Evolutionary conservation across 2,113 vertebrate species (phyloP).

Genomic region (Albula glossodonta): DNA sequence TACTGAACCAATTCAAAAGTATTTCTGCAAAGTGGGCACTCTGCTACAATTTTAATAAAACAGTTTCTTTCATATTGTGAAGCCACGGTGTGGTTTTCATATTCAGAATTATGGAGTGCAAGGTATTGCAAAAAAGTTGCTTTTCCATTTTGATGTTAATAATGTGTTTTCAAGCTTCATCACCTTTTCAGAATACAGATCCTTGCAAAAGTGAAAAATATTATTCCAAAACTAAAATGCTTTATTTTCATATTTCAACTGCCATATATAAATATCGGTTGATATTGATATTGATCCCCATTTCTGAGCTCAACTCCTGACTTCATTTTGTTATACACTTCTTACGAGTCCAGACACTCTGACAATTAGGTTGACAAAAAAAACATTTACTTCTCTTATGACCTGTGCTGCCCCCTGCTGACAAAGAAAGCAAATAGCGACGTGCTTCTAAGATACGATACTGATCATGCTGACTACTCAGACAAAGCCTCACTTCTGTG

Average conservation of each 20-base stretch:
- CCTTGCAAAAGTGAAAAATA: neutral
- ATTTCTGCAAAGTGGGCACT: neutral
- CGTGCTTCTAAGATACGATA: no score
- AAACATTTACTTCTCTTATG: neutral
- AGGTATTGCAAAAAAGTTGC: neutral
- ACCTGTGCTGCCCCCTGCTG: neutral
- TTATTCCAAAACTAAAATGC: neutral
- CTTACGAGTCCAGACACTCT: neutral
- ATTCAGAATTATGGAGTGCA: neutral
- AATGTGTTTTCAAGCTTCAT: neutral
- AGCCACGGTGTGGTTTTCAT: neutral
- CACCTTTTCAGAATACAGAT: neutral
- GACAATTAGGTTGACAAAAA: neutral
- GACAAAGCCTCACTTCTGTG: no score
- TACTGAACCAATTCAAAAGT: neutral
- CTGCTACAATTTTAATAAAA: neutral
- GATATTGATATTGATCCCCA: no score
- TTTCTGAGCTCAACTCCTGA: no score
- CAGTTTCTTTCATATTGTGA: neutral
- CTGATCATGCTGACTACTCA: no score
- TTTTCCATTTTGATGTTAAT: conserved; percentile 6
- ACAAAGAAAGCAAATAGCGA: neutral
- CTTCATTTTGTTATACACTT: neutral
- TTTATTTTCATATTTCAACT: neutral
- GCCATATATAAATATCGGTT: no score